Conservation (phyloP, 2,113 vertebrate species). For the Siphamia tubifer region DNA sequence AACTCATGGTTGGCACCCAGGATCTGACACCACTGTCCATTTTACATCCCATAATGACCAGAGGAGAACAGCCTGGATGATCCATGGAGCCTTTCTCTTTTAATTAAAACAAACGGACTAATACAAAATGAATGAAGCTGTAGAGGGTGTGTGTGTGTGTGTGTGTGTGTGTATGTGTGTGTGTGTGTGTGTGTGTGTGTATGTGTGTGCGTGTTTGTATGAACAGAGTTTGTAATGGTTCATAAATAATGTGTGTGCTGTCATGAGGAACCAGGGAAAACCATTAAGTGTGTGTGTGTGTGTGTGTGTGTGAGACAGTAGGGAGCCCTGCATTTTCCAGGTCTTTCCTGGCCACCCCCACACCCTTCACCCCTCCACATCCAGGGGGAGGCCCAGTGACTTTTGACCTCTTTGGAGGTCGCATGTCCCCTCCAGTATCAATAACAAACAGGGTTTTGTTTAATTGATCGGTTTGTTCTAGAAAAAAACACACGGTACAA, state of each 20-base stretch:
- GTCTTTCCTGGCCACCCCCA: too few relatives aligned
- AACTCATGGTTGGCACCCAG: constrained; percentile 17
- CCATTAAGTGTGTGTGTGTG: constrained; percentile 63
- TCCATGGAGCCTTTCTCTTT: constrained; percentile 27
- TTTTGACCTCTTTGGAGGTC: constrained; percentile 44
- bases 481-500: background rate
- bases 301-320: constrained; percentile 30
- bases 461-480: constrained; percentile 26
- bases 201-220: too few relatives aligned
- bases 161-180: too few relatives aligned
- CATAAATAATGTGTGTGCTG: constrained; percentile 68
- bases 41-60: constrained; percentile 10
- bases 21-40: background rate
- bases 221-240: constrained; percentile 50
- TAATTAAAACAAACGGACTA: constrained; percentile 61
- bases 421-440: background rate
- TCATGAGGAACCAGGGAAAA: constrained; percentile 58
- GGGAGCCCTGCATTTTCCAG: too few relatives aligned
- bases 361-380: background rate
- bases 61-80: background rate
- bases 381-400: constrained; percentile 57
- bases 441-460: background rate
- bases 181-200: too few relatives aligned
- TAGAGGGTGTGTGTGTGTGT: too few relatives aligned
- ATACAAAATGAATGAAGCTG: constrained; percentile 41